phyloP scores from a whole-genome alignment of 2,113 vertebrate species.

The Dasyurus viverrinus region DNA sequence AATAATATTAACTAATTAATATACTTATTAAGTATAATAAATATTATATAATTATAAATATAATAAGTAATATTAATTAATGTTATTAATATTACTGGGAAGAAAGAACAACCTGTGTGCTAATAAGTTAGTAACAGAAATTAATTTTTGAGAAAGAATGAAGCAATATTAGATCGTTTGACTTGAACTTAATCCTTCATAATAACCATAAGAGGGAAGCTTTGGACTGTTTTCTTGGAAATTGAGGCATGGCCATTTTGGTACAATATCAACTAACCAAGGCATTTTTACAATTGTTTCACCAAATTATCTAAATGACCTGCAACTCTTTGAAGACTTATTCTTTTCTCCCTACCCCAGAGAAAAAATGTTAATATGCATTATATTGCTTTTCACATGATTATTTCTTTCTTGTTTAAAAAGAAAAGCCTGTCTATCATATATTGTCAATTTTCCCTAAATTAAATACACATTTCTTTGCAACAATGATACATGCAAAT shows the following conservation, averaged over 20 bases:
- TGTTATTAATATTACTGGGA: background rate
- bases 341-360: conserved; percentile 14
- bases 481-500: conserved; percentile 25
- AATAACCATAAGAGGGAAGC: conserved; percentile 62
- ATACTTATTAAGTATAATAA: too few species aligned
- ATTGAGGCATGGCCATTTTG: conserved; percentile 40
- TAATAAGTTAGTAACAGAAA: conserved; percentile 60
- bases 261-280: conserved; percentile 44
- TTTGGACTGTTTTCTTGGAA: conserved; percentile 51
- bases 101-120: conserved; percentile 51
- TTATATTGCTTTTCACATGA: background rate
- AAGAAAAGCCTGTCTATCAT: background rate
- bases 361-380: conserved; percentile 44
- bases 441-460: conserved; percentile 17
- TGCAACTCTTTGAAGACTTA: conserved; percentile 55
- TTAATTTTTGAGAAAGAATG: background rate
- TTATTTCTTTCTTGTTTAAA: background rate
- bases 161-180: background rate
- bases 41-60: too few species aligned
- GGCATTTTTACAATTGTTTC: conserved; percentile 61
- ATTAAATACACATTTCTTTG: conserved; percentile 38
- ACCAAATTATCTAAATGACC: conserved; percentile 53
- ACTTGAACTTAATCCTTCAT: conserved; percentile 37
- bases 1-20: too few species aligned
- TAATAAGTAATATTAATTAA: too few species aligned